These are phyloP conservation scores for Campoplex nolae DNA, from an alignment of 2,888 invertebrate species.

Conservation along the genomic window DNA sequence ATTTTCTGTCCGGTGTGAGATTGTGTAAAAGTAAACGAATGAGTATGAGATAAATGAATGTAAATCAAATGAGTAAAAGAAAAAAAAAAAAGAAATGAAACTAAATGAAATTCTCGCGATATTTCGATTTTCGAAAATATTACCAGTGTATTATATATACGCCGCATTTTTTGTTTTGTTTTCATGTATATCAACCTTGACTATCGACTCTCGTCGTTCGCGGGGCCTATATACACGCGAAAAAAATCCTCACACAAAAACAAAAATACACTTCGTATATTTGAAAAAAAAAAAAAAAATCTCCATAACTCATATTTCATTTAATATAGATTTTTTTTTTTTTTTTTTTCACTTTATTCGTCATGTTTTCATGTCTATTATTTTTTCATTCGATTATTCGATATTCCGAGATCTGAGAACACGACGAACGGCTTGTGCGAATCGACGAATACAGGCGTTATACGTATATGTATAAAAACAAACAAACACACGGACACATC, in stretches of 20 bases:
- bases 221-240: not conserved
- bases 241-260: slow-evolving; percentile 56
- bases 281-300: slow-evolving; percentile 32
- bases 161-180: not conserved
- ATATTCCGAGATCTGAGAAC: slow-evolving; percentile 72
- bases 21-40: slow-evolving; percentile 32
- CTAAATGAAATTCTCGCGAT: slow-evolving; percentile 47
- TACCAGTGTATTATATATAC: not conserved
- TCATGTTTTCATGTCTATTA: slow-evolving; percentile 51
- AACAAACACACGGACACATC: slow-evolving; percentile 53
- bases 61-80: slow-evolving; percentile 57
- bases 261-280: slow-evolving; percentile 60
- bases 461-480: slow-evolving; percentile 6
- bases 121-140: slow-evolving; percentile 33
- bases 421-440: slow-evolving; percentile 57
- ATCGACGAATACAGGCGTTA: not conserved
- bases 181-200: not conserved
- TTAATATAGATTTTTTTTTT: no score
- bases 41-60: slow-evolving; percentile 52
- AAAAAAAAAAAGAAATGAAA: slow-evolving; percentile 31
- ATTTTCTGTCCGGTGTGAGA: slow-evolving; percentile 37
- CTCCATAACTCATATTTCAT: not conserved
- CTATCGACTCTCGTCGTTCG: slow-evolving; percentile 22
- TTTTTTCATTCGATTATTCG: slow-evolving; percentile 71
- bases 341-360: not conserved